Percentiles rank a stretch among this genome's conserved stretches.
These are phyloP conservation scores for Stigmatopora nigra DNA, from an alignment of 2,113 vertebrate species.

Conservation along the genomic window DNA sequence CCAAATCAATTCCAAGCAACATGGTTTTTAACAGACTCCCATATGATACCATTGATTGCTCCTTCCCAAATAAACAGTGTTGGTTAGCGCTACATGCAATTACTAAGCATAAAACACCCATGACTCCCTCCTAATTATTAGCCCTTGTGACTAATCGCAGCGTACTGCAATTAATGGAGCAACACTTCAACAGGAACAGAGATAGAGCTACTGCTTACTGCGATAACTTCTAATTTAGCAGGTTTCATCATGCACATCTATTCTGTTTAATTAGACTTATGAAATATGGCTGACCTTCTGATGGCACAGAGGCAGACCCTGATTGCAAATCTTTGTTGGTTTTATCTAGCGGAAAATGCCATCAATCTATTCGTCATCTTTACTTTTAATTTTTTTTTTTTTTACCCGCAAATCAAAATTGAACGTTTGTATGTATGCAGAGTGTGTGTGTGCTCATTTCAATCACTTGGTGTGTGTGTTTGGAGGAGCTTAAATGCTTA, in stretches of 20 bases:
- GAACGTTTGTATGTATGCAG: not conserved
- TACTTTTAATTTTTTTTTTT: conserved; percentile 3
- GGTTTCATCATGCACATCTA: conserved; percentile 46
- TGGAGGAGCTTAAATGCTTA: not conserved
- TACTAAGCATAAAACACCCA: conserved; percentile 60
- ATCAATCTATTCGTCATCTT: conserved; percentile 8
- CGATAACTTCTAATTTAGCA: conserved; percentile 35
- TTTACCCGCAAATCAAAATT: not conserved
- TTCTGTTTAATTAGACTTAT: conserved; percentile 46
- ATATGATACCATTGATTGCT: conserved; percentile 37
- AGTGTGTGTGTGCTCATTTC: no score
- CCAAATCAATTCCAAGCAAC: conserved; percentile 59
- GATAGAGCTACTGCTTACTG: conserved; percentile 32
- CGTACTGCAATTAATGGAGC: conserved; percentile 58
- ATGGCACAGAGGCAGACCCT: conserved; percentile 8
- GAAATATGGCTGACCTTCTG: conserved; percentile 38
- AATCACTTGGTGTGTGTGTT: no score
- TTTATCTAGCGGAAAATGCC: conserved; percentile 9
- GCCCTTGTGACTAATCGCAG: conserved; percentile 68
- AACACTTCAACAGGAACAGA: conserved; percentile 43
- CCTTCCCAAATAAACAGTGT: conserved; percentile 39
- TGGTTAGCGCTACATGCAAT: conserved; percentile 50
- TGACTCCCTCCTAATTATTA: conserved; percentile 67
- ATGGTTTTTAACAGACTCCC: conserved; percentile 43
- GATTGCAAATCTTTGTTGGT: conserved; percentile 20